Conservation (phyloP, 2,888 invertebrate genomes). For the Yponomeuta cagnagella region DNA sequence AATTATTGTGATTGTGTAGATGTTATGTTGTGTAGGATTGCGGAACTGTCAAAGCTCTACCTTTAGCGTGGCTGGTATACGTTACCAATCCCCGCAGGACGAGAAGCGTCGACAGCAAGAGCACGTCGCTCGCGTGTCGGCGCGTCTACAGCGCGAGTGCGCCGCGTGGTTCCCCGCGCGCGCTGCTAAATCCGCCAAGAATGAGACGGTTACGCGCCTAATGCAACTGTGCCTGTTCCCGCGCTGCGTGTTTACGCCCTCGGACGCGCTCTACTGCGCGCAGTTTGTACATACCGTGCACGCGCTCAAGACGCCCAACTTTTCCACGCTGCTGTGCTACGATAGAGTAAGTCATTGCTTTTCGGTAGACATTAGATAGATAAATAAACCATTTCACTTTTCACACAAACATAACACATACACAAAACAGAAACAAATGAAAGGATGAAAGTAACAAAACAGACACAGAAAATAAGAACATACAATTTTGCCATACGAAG, state of each 20-base stretch:
- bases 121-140: slow-evolving; percentile 92
- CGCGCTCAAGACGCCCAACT: slow-evolving; percentile 94
- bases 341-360: slow-evolving; percentile 96
- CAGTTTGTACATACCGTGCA: slow-evolving; percentile 98
- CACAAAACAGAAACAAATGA: too few species aligned
- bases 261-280: slow-evolving; percentile 97
- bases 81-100: slow-evolving; percentile 73
- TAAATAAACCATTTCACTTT: too few species aligned
- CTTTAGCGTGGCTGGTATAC: too few species aligned
- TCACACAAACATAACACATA: too few species aligned
- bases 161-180: slow-evolving; percentile 90
- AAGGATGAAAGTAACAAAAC: too few species aligned
- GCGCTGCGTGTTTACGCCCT: slow-evolving; percentile 95
- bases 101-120: slow-evolving; percentile 95
- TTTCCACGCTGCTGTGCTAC: slow-evolving; percentile 97
- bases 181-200: slow-evolving; percentile 92
- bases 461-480: too few species aligned
- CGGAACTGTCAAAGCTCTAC: too few species aligned
- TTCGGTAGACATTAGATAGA: slow-evolving; percentile 34
- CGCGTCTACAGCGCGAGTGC: slow-evolving; percentile 84
- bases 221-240: slow-evolving; percentile 98
- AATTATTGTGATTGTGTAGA: too few species aligned
- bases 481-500: too few species aligned
- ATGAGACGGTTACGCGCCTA: slow-evolving; percentile 97
- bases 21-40: too few species aligned